Percentiles rank a stretch among this genome's conserved stretches.
Conservation (phyloP, 2,888 invertebrate species). For the Drosophila tripunctata region DNA sequence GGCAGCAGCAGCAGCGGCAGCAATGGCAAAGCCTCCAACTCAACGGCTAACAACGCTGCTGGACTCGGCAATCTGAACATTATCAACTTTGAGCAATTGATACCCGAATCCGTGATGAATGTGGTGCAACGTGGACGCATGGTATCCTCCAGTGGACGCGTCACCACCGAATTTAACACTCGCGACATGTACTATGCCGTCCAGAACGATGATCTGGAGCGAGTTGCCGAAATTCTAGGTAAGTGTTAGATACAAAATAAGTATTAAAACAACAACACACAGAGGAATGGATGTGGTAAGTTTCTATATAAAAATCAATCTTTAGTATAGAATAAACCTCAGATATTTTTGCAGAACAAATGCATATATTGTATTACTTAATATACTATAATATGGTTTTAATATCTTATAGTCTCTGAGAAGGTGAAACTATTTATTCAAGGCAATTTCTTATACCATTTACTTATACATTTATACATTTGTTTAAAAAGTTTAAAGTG, state of each 20-base stretch:
- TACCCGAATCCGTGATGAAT: constrained; percentile 84
- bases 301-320: too few species aligned
- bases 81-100: constrained; percentile 82
- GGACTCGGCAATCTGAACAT: constrained; percentile 40
- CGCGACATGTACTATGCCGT: constrained; percentile 84
- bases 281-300: too few species aligned
- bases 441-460: too few species aligned
- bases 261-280: too few species aligned
- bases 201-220: constrained; percentile 83
- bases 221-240: constrained; percentile 84
- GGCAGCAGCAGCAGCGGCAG: constrained; percentile 5
- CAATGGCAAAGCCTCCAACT: constrained; percentile 19
- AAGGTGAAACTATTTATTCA: too few species aligned
- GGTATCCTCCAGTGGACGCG: constrained; percentile 64
- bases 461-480: too few species aligned
- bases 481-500: too few species aligned
- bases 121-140: constrained; percentile 78
- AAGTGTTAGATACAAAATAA: background rate
- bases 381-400: too few species aligned
- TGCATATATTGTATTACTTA: too few species aligned
- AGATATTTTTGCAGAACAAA: too few species aligned
- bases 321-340: too few species aligned
- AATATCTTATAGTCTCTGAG: too few species aligned
- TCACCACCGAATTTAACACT: constrained; percentile 79
- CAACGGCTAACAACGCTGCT: background rate